Conservation (phyloP, 2,888 invertebrate species). For the Metalampra italica region DNA sequence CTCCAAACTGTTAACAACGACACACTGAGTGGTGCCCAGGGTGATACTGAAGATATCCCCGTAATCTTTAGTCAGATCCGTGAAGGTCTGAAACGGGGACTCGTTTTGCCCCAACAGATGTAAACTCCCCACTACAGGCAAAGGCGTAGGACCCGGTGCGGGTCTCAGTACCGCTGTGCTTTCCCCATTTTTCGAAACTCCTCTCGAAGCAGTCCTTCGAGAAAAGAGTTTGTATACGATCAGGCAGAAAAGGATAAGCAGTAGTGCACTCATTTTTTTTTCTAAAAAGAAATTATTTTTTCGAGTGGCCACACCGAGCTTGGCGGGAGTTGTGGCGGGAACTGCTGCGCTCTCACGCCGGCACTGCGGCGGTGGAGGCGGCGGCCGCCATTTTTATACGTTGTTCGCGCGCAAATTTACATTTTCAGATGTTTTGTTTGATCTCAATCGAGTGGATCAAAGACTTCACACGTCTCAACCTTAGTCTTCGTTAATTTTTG, state of each 20-base stretch:
- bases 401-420: conserved; percentile 28
- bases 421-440: conserved; percentile 17
- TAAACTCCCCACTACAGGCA: conserved; percentile 84
- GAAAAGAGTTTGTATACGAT: conserved; percentile 51
- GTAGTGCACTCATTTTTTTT: conserved; percentile 64
- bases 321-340: conserved; percentile 52
- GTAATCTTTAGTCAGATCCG: conserved; percentile 81
- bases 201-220: conserved; percentile 37
- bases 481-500: no score
- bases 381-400: conserved; percentile 33
- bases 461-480: no score
- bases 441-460: neutral
- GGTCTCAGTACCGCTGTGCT: conserved; percentile 39
- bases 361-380: conserved; percentile 28
- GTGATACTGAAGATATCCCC: conserved; percentile 86
- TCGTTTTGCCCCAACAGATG: conserved; percentile 81
- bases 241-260: conserved; percentile 42
- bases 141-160: conserved; percentile 82
- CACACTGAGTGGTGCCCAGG: conserved; percentile 82
- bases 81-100: conserved; percentile 85
- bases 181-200: conserved; percentile 37
- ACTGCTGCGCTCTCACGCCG: conserved; percentile 26
- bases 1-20: conserved; percentile 86
- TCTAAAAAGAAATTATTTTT: conserved; percentile 44
- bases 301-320: conserved; percentile 52